Conservation (phyloP, 1,140 invertebrate genomes). For the Aphelenchoides besseyi region DNA sequence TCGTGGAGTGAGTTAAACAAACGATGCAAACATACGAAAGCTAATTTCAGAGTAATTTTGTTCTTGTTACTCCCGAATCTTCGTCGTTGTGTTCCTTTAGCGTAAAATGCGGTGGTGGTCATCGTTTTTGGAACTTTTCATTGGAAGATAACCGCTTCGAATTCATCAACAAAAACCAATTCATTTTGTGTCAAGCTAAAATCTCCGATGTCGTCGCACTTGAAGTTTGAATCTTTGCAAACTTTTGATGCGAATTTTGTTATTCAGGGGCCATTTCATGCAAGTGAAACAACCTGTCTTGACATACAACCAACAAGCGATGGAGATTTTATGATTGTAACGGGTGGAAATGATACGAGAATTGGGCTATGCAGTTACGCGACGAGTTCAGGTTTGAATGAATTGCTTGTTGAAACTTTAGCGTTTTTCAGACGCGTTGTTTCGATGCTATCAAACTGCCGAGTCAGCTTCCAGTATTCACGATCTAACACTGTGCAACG, state of each 20-base stretch:
- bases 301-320: not conserved
- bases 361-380: not conserved
- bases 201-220: not conserved
- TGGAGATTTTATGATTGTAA: not conserved
- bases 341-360: slow-evolving; percentile 20
- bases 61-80: slow-evolving; percentile 6
- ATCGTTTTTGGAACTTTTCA: slow-evolving; percentile 9
- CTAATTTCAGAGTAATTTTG: slow-evolving; percentile 7
- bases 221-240: too few species aligned
- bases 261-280: not conserved
- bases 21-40: not conserved
- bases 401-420: too few species aligned
- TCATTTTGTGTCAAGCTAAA: not conserved
- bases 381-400: not conserved
- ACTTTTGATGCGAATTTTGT: too few species aligned
- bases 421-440: slow-evolving; percentile 7
- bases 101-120: slow-evolving; percentile 14
- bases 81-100: not conserved
- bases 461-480: not conserved
- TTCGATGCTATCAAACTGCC: not conserved
- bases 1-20: not conserved
- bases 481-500: not conserved
- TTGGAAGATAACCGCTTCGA: not conserved
- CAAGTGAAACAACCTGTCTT: not conserved
- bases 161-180: slow-evolving; percentile 2